Evolutionary conservation across 1,140 invertebrate genomes (phyloP), one percentile per base, ranked within the genome.

Genomic region (Periplaneta americana): DNA sequence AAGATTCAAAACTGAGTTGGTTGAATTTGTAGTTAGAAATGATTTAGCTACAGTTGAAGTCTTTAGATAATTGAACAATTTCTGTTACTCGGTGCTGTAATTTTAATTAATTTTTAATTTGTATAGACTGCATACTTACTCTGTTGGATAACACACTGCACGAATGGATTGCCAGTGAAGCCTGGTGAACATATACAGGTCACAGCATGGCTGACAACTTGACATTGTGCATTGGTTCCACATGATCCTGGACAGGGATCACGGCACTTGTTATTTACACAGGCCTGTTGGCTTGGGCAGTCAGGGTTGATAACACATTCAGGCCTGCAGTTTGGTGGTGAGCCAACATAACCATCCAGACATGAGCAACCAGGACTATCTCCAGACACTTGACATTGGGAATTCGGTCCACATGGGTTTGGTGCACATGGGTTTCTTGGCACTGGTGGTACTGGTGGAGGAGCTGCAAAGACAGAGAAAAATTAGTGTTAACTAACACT

Each of bases 181-280:
- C 95, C 95, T 74, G 91, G 89, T 5, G 91, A 87, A 88, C 95
- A 96, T 5, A 92, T 91, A 85, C 95, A 96, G 8, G 93, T 91
- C 4, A 95, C 94, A 74, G 94, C 91, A 85, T 96, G 95, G 84
- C 93, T 93, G 18, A 93, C 92, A 5, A 95, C 92, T 78, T 90
- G 89, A 85, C 96, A 97, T 83, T 95, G 92, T 2, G 95, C 93
- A 85, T 94, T 93, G 37, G 91, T 88, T 6, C 95, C 95, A 87
- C 95, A 96, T 81, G 94, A 93, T 74, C 94, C 94, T 66, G 92
- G 92, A 85, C 95, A 96, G 18, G 94, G 94, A 88, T 96, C 93
- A 79, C 88, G 88, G 84, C 95, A 96, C 87, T 93, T 94, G 66
- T 93, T 92, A 85, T 94, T 93, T 80, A 94, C 91, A 85, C 95